These are phyloP conservation scores for Patella caerulea DNA, from an alignment of 2,888 invertebrate species.

Conservation along the genomic window DNA sequence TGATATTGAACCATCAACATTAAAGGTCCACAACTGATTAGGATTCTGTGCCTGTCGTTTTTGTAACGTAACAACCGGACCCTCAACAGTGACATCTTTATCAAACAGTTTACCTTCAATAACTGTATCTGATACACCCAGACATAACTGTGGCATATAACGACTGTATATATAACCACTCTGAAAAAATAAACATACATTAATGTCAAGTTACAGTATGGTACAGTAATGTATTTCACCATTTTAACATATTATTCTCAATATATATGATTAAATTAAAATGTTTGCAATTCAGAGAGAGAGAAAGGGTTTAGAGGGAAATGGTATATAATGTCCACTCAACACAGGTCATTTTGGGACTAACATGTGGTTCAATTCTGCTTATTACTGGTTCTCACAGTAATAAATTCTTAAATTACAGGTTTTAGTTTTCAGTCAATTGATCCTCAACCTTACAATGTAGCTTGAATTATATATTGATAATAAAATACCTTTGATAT, in stretches of 20 bases:
- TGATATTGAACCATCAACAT: slow-evolving; percentile 62
- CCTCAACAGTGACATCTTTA: slow-evolving; percentile 49
- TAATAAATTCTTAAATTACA: too few species aligned
- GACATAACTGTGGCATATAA: slow-evolving; percentile 65
- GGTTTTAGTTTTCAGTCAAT: too few species aligned
- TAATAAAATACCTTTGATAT: slow-evolving; percentile 60
- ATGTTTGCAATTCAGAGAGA: too few species aligned
- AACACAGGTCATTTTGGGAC: too few species aligned
- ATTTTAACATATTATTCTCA: not conserved
- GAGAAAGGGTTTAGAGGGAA: too few species aligned
- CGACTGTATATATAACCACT: slow-evolving; percentile 65
- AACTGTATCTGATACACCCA: slow-evolving; percentile 56
- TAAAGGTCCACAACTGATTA: slow-evolving; percentile 67
- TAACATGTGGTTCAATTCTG: too few species aligned
- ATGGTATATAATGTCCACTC: too few species aligned
- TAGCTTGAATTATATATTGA: too few species aligned
- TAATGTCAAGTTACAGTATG: not conserved
- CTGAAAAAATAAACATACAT: slow-evolving; percentile 44
- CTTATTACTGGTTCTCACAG: too few species aligned
- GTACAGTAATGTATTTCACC: not conserved
- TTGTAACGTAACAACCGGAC: slow-evolving; percentile 61
- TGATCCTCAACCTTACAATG: too few species aligned
- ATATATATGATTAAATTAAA: too few species aligned
- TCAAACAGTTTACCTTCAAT: slow-evolving; percentile 46
- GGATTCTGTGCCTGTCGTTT: slow-evolving; percentile 58